Evolutionary conservation across 2,888 invertebrate species (phyloP).

Genomic region (Heliconius sara): DNA sequence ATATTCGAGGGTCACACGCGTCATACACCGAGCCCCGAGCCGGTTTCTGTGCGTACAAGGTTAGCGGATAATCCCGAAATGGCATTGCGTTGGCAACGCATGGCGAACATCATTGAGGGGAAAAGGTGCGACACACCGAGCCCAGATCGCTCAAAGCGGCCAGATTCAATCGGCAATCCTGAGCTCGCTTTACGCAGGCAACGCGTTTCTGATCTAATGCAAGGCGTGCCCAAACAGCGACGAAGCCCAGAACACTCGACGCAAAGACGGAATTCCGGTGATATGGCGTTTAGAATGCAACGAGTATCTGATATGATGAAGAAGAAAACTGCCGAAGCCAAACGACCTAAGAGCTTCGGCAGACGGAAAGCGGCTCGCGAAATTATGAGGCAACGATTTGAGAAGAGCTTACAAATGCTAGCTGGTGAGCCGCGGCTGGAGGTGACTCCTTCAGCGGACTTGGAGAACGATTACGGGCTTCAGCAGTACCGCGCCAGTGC

Average conservation of each 20-base stretch:
- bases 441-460: slow-evolving; percentile 85
- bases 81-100: slow-evolving; percentile 65
- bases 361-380: slow-evolving; percentile 78
- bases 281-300: slow-evolving; percentile 86
- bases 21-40: slow-evolving; percentile 65
- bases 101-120: slow-evolving; percentile 73
- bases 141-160: slow-evolving; percentile 61
- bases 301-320: slow-evolving; percentile 89
- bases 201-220: slow-evolving; percentile 66
- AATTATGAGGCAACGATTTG: slow-evolving; percentile 91
- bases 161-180: slow-evolving; percentile 64
- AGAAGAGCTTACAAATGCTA: slow-evolving; percentile 94
- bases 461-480: slow-evolving; percentile 91
- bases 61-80: slow-evolving; percentile 65
- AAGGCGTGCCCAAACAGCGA: slow-evolving; percentile 57
- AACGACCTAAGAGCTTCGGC: slow-evolving; percentile 61
- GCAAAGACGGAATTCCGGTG: slow-evolving; percentile 65
- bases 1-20: slow-evolving; percentile 67
- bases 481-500: slow-evolving; percentile 94
- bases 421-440: slow-evolving; percentile 88
- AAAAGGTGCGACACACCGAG: slow-evolving; percentile 64
- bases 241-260: slow-evolving; percentile 50
- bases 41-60: slow-evolving; percentile 57
- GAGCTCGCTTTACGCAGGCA: slow-evolving; percentile 71
- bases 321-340: slow-evolving; percentile 85